These are phyloP conservation scores for Limenitis camilla DNA, from an alignment of 2,888 invertebrate genomes.

Conservation along the genomic window DNA sequence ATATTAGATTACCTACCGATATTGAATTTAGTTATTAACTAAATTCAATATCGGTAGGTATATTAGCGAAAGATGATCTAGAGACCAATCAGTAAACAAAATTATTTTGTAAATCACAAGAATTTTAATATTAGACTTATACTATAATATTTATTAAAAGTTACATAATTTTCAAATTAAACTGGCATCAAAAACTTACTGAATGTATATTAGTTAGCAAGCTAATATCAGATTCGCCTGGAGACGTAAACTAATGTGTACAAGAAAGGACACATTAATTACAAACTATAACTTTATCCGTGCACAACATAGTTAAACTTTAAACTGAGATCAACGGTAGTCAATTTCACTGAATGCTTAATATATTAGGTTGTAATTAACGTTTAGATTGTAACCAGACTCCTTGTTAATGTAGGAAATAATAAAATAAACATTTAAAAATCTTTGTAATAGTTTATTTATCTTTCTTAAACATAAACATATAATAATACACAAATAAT, in stretches of 20 bases:
- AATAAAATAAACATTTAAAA: too few relatives aligned
- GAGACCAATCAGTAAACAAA: too few relatives aligned
- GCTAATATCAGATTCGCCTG: conserved; percentile 23
- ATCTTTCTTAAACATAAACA: neutral
- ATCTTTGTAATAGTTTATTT: neutral
- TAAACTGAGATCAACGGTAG: conserved; percentile 18
- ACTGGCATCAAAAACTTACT: conserved; percentile 15
- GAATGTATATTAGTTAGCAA: conserved; percentile 21
- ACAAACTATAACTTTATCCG: conserved; percentile 25
- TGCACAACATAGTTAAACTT: conserved; percentile 19
- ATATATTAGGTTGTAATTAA: too few relatives aligned
- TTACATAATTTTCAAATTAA: conserved; percentile 1
- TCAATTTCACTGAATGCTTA: conserved; percentile 9
- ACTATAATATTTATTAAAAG: neutral
- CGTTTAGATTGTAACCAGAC: too few relatives aligned
- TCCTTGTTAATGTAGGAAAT: too few relatives aligned
- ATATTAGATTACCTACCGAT: too few relatives aligned
- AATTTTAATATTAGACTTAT: too few relatives aligned
- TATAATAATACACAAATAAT: neutral
- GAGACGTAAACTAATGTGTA: conserved; percentile 24
- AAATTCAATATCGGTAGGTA: too few relatives aligned
- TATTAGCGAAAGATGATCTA: too few relatives aligned
- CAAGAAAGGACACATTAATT: conserved; percentile 28
- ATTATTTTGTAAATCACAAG: too few relatives aligned
- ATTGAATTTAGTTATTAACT: too few relatives aligned